Conservation (phyloP, 2,797 vertebrate genomes). For the Taenioides sp. region DNA sequence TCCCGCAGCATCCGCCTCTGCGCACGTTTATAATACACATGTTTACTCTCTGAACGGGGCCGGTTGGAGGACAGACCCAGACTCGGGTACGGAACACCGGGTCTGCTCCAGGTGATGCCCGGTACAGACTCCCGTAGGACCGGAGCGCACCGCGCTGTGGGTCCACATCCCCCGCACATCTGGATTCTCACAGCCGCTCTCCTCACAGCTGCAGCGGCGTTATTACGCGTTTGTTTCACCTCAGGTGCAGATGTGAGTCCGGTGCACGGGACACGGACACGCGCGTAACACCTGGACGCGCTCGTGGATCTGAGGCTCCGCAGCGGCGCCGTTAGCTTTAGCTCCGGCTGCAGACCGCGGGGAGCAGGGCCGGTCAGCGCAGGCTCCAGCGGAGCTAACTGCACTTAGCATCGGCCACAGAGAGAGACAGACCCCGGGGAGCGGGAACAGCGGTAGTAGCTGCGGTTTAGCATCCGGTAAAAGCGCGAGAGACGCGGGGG, state of each 20-base stretch:
- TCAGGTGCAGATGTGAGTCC: neutral
- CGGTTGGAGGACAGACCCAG: neutral
- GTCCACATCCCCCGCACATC: neutral
- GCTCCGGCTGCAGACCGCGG: neutral
- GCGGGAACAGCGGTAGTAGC: conserved; percentile 35
- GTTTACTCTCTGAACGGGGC: no score
- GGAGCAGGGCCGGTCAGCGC: neutral
- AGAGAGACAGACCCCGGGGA: conserved; percentile 56
- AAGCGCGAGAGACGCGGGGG: conserved; percentile 59
- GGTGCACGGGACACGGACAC: neutral
- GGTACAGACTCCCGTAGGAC: neutral
- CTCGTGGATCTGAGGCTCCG: no score
- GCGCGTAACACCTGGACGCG: conserved; percentile 2
- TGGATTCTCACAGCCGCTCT: neutral
- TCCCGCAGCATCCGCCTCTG: no score
- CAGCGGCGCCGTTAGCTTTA: conserved; percentile 7
- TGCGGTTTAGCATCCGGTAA: conserved; percentile 37
- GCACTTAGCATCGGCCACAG: conserved; percentile 40
- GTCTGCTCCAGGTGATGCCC: no score
- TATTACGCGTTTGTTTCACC: neutral
- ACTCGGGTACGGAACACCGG: neutral
- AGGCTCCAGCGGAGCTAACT: neutral
- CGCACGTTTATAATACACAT: no score
- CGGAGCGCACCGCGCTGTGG: neutral
- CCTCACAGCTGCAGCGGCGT: neutral